phyloP scores from a whole-genome alignment of 2,797 vertebrate species.

The Tragelaphus eurycerus region DNA sequence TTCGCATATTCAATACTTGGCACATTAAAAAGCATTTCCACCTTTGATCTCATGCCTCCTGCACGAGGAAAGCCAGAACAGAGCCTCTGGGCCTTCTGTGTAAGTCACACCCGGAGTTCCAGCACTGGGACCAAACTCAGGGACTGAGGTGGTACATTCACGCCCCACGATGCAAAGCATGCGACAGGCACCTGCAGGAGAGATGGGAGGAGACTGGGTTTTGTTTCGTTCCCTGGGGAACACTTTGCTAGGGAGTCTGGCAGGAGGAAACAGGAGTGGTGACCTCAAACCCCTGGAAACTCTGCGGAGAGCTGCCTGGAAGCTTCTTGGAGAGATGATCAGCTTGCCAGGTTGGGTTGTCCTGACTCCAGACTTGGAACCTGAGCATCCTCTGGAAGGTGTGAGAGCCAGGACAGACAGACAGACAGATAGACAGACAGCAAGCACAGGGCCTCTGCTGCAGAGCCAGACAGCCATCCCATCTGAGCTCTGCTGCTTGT shows the following conservation, averaged over 20 bases:
- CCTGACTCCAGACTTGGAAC: background rate
- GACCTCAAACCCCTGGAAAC: background rate
- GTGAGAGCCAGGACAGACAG: background rate
- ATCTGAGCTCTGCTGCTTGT: background rate
- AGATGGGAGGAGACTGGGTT: too few species aligned
- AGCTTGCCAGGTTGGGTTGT: background rate
- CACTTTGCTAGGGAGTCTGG: background rate
- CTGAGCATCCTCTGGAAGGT: background rate
- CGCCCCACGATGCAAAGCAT: accelerated
- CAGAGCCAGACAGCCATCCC: background rate
- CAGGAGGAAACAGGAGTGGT: background rate
- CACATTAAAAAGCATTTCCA: background rate
- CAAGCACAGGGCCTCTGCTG: background rate
- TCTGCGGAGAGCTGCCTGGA: background rate
- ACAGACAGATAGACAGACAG: background rate
- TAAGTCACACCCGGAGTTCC: background rate
- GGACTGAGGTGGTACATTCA: background rate
- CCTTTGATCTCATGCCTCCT: background rate
- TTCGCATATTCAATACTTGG: background rate
- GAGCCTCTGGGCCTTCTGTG: background rate
- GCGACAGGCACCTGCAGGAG: background rate
- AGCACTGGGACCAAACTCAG: background rate
- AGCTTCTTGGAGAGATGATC: background rate
- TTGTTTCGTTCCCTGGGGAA: background rate
- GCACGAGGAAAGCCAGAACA: background rate